These are phyloP conservation scores for Acanthosepion lycidas DNA, from an alignment of 2,888 invertebrate species.

Conservation along the genomic window DNA sequence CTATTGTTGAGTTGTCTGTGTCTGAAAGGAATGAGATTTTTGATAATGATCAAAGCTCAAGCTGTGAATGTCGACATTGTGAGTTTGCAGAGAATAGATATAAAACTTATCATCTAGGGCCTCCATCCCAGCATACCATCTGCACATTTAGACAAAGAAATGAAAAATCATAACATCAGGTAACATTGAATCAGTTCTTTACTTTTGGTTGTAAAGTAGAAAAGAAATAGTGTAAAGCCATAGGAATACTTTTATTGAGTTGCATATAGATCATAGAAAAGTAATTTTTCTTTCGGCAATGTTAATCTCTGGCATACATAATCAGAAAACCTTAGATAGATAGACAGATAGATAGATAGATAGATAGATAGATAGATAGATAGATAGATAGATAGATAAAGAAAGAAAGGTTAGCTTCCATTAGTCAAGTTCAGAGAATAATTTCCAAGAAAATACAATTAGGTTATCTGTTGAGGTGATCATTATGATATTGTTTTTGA, in stretches of 20 bases:
- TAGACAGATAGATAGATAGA: neutral
- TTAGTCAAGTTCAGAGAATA: no score
- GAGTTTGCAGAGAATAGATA: neutral
- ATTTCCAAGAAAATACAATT: no score
- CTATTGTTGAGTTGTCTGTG: neutral
- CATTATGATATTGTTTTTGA: no score
- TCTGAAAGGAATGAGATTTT: neutral
- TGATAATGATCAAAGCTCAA: neutral
- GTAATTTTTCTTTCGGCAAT: no score
- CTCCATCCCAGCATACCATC: neutral
- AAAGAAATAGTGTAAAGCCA: no score
- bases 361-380: neutral
- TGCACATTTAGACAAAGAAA: neutral
- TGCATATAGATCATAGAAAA: no score
- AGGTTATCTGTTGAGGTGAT: no score
- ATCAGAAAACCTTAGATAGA: neutral
- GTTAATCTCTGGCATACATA: neutral
- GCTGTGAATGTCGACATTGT: neutral
- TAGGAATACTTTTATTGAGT: no score
- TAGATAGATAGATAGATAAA: neutral
- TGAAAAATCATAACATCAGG: neutral
- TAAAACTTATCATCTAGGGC: no score
- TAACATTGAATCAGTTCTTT: no score
- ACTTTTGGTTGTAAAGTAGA: no score
- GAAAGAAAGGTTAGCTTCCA: no score